A percentile compares a stretch with the other conserved stretches of the same genome.
These are phyloP conservation scores for Cyprinodon diabolis DNA, from an alignment of 2,797 vertebrate genomes.

Conservation along the genomic window DNA sequence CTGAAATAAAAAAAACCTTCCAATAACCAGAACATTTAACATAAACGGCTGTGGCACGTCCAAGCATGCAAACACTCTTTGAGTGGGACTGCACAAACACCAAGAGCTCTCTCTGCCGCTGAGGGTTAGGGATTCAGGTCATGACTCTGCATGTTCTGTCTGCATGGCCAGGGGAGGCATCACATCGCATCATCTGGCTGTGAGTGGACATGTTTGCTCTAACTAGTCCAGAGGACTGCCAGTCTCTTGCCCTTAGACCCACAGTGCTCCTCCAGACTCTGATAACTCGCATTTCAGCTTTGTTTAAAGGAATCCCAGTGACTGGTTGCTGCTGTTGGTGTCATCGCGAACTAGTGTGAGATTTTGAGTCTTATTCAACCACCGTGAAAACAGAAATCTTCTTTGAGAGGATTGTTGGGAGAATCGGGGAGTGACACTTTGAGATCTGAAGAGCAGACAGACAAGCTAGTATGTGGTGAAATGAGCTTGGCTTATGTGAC, in stretches of 20 bases:
- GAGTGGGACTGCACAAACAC: constrained; percentile 30
- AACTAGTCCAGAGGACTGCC: constrained; percentile 62
- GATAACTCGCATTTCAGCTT: constrained; percentile 47
- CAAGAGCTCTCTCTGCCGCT: constrained; percentile 23
- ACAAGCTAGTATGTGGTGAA: constrained; percentile 19
- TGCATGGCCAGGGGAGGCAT: constrained; percentile 55
- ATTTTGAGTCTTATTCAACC: constrained; percentile 55
- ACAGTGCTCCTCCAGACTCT: constrained; percentile 26
- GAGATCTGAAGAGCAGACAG: constrained; percentile 44
- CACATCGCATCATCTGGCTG: constrained; percentile 58
- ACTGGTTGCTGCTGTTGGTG: constrained; percentile 63
- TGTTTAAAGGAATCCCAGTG: constrained; percentile 55
- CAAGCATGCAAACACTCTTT: constrained; percentile 24
- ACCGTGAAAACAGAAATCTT: constrained; percentile 33
- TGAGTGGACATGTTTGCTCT: constrained; percentile 66
- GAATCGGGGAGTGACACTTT: constrained; percentile 37
- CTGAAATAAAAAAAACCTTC: constrained; percentile 52
- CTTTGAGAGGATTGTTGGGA: constrained; percentile 48
- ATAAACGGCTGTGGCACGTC: constrained; percentile 22
- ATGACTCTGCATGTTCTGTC: constrained; percentile 56
- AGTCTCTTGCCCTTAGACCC: constrained; percentile 16
- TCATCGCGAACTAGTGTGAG: constrained; percentile 59
- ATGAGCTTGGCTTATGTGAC: constrained; percentile 26
- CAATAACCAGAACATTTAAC: constrained; percentile 46
- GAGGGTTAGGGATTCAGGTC: constrained; percentile 48